These are phyloP conservation scores for Andrena hattorfiana DNA, from an alignment of 2,888 invertebrate species.

Conservation along the genomic window DNA sequence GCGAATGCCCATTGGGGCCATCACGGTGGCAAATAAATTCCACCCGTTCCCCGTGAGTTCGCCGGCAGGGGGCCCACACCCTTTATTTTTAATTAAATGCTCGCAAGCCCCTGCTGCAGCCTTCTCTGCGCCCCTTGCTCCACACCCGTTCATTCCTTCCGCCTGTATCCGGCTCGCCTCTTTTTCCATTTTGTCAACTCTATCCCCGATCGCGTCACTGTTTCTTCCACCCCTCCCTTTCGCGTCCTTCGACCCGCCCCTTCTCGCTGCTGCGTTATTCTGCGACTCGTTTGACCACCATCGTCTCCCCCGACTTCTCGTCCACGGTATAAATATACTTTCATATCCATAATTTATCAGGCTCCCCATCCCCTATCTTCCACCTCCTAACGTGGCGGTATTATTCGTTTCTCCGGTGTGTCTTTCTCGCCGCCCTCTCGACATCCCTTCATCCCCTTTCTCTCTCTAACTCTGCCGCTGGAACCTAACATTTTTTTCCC, in stretches of 20 bases:
- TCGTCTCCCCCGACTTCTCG: background rate
- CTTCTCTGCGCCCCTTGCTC: slow-evolving; percentile 9
- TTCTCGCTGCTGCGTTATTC: background rate
- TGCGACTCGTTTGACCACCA: background rate
- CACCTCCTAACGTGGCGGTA: background rate
- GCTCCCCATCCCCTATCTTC: background rate
- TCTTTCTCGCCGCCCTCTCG: background rate
- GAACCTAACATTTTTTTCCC: background rate
- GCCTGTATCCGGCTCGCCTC: slow-evolving; percentile 4
- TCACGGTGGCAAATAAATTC: slow-evolving; percentile 64
- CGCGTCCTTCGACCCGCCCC: background rate
- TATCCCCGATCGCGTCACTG: background rate
- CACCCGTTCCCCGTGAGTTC: slow-evolving; percentile 56
- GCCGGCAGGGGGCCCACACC: slow-evolving; percentile 54
- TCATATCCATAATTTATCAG: slow-evolving; percentile 28
- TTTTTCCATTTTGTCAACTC: slow-evolving; percentile 18
- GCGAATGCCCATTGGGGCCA: slow-evolving; percentile 50
- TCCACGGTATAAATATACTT: background rate
- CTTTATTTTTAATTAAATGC: slow-evolving; percentile 74
- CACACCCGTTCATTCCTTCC: slow-evolving; percentile 28
- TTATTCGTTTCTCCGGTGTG: slow-evolving; percentile 5
- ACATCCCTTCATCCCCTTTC: background rate
- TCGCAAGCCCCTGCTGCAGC: slow-evolving; percentile 39
- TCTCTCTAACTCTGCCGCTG: background rate
- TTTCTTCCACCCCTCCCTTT: background rate